Evolutionary conservation across 2,888 invertebrate species (phyloP).

Genomic region (Aproaerema taeniolella): DNA sequence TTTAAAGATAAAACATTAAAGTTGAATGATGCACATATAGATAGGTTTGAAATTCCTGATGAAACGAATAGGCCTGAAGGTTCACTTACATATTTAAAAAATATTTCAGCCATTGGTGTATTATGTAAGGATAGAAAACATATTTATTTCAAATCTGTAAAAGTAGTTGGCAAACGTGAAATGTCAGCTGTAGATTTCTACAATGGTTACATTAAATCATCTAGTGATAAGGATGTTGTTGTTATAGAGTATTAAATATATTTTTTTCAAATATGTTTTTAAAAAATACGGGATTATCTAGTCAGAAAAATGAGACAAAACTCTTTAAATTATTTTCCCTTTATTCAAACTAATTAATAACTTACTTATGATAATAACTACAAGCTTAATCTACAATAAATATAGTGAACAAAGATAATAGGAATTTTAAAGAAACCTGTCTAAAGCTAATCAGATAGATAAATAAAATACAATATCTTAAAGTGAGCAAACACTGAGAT

Average conservation of each 20-base stretch:
- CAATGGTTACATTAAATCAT: conserved; percentile 87
- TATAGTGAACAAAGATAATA: no score
- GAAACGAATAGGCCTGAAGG: conserved; percentile 70
- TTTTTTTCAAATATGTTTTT: no score
- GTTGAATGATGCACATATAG: conserved; percentile 75
- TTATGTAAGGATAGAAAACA: conserved; percentile 81
- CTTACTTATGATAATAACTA: no score
- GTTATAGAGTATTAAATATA: conserved; percentile 46
- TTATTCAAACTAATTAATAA: no score
- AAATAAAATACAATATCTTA: no score
- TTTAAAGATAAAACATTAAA: conserved; percentile 80
- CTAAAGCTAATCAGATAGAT: no score
- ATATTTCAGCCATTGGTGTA: conserved; percentile 77
- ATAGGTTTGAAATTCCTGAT: conserved; percentile 30
- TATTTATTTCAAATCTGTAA: conserved; percentile 80
- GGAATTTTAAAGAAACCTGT: no score
- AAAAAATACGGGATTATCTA: no score
- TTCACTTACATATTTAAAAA: conserved; percentile 76
- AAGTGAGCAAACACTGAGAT: no score
- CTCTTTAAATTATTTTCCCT: no score
- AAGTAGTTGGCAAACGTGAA: conserved; percentile 81
- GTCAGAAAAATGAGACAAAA: no score
- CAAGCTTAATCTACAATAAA: no score
- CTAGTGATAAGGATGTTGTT: conserved; percentile 41
- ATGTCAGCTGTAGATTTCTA: conserved; percentile 90